Conservation (phyloP, 2,113 vertebrate genomes). For the Zosterops lateralis region DNA sequence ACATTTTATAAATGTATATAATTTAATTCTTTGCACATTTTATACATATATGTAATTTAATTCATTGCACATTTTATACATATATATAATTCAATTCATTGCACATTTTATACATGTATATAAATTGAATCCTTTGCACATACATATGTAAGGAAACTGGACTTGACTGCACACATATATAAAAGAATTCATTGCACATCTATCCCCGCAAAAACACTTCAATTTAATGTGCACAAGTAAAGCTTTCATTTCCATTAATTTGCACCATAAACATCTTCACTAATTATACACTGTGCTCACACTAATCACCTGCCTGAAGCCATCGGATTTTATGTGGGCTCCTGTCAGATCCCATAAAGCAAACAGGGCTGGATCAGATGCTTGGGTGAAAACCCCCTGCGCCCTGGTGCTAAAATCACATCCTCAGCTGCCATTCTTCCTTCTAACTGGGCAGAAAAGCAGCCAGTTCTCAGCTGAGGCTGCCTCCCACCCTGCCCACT, state of each 20-base stretch:
- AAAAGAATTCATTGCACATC: not conserved
- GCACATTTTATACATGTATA: not conserved
- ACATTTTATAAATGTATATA: too few species aligned
- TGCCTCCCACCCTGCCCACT: not conserved
- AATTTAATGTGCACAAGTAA: not conserved
- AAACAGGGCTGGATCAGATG: not conserved
- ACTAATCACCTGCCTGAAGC: slow-evolving; percentile 35
- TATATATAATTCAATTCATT: too few species aligned
- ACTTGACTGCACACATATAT: not conserved
- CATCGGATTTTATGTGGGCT: not conserved
- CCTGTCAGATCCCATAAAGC: not conserved
- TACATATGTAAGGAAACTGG: not conserved
- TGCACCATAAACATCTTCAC: not conserved
- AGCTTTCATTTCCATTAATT: not conserved
- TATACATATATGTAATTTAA: too few species aligned
- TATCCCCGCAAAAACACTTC: not conserved
- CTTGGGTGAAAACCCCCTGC: not conserved
- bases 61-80: not conserved
- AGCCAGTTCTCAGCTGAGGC: not conserved
- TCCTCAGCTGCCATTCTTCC: not conserved
- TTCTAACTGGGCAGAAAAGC: not conserved
- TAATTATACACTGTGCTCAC: not conserved
- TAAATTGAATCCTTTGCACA: not conserved
- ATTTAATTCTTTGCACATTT: not conserved
- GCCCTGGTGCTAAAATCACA: not conserved